A percentile compares a stretch with the other conserved stretches of the same genome.
Evolutionary conservation across 2,113 vertebrate genomes (phyloP).

Genomic region (human (Homo sapiens)): DNA sequence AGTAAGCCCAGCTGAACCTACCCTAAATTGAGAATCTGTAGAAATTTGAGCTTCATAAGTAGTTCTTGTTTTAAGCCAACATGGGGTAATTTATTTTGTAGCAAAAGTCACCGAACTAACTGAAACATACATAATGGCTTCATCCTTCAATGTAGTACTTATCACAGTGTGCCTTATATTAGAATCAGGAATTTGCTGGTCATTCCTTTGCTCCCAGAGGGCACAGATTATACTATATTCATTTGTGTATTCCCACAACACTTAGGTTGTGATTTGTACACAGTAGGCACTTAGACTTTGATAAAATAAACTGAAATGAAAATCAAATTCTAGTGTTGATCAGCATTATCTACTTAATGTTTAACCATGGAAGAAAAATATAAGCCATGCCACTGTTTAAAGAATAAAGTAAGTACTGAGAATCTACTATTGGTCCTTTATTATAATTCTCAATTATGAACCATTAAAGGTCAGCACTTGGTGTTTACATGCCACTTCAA

Average conservation of each 20-base stretch:
- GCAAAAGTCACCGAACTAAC: conserved; percentile 21
- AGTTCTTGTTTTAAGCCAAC: conserved; percentile 11
- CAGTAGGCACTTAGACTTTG: neutral
- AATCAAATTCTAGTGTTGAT: neutral
- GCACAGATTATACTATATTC: neutral
- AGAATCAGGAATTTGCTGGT: conserved; percentile 13
- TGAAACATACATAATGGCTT: conserved; percentile 6
- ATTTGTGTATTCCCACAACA: neutral
- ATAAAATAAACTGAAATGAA: conserved; percentile 47
- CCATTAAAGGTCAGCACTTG: neutral
- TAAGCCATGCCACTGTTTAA: neutral
- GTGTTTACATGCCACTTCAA: neutral
- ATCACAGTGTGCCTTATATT: neutral
- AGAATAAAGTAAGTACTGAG: neutral
- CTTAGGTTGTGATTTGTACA: neutral
- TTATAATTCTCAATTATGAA: neutral
- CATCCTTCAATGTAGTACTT: neutral
- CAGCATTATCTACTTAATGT: neutral
- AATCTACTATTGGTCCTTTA: neutral
- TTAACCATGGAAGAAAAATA: neutral
- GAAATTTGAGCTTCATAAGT: neutral
- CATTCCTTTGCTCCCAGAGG: neutral
- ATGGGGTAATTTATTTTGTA: neutral
- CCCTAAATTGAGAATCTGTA: neutral
- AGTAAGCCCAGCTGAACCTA: neutral